These are phyloP conservation scores for Nebria salina DNA, from an alignment of 2,888 invertebrate species.

Conservation along the genomic window DNA sequence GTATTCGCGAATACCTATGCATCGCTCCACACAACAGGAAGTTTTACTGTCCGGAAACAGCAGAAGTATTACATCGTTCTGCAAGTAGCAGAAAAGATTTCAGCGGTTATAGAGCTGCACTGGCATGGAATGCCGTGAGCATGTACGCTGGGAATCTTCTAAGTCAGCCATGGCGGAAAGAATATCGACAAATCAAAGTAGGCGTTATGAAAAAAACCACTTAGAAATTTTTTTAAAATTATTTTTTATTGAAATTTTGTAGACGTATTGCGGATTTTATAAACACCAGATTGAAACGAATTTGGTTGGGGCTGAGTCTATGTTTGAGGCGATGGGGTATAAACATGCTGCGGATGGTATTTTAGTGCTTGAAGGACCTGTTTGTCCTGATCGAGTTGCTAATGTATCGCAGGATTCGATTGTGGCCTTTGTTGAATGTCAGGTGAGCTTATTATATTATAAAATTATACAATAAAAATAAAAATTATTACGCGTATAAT, in stretches of 20 bases:
- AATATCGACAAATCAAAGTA: constrained; percentile 84
- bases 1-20: constrained; percentile 80
- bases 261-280: constrained; percentile 89
- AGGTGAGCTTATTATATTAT: constrained; percentile 66
- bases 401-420: constrained; percentile 85
- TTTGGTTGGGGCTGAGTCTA: constrained; percentile 78
- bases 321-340: constrained; percentile 88
- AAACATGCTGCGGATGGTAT: constrained; percentile 68
- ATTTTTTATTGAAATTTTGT: constrained; percentile 51
- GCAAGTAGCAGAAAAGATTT: constrained; percentile 76
- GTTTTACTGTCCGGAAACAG: constrained; percentile 79
- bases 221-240: neutral
- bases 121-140: constrained; percentile 86
- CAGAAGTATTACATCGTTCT: constrained; percentile 78
- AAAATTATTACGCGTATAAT: neutral
- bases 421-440: constrained; percentile 87
- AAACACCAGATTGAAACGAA: constrained; percentile 88
- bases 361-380: constrained; percentile 75
- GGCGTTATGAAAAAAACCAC: constrained; percentile 47
- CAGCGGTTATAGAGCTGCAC: constrained; percentile 81
- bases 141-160: constrained; percentile 87
- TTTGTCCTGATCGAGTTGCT: constrained; percentile 83
- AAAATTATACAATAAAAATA: too few relatives aligned
- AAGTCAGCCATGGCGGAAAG: constrained; percentile 89
- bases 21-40: constrained; percentile 82